These are phyloP conservation scores for Baronia brevicornis DNA, from an alignment of 2,888 invertebrate genomes.

Conservation along the genomic window DNA sequence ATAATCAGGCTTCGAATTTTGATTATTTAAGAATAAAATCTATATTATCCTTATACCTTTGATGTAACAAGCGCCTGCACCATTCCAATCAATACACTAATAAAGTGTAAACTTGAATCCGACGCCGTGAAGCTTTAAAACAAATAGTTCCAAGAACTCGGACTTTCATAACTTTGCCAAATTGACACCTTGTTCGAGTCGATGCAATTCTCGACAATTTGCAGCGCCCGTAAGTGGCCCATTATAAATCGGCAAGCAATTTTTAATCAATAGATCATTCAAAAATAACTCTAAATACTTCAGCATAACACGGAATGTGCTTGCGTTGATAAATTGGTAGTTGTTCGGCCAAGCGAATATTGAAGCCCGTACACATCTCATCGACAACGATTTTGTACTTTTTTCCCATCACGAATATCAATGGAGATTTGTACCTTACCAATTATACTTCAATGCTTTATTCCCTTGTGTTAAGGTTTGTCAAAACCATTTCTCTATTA, in stretches of 20 bases:
- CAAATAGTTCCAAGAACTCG: constrained; percentile 69
- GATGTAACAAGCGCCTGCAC: constrained; percentile 50
- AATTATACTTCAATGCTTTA: constrained; percentile 66
- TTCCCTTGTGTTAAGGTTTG: constrained; percentile 43
- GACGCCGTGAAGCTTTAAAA: constrained; percentile 56
- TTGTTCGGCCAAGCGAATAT: constrained; percentile 45
- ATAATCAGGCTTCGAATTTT: too few species aligned
- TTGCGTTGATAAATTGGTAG: constrained; percentile 23
- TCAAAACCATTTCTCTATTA: constrained; percentile 33
- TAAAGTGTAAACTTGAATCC: constrained; percentile 48
- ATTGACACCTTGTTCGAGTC: constrained; percentile 72
- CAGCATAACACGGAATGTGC: not conserved
- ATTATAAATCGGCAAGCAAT: constrained; percentile 53
- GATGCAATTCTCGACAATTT: constrained; percentile 69
- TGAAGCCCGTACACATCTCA: constrained; percentile 58
- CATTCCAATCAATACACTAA: constrained; percentile 49
- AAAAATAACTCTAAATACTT: constrained; percentile 17
- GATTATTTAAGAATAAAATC: too few species aligned
- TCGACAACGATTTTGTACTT: constrained; percentile 65
- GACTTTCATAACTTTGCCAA: constrained; percentile 72
- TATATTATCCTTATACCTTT: constrained; percentile 46
- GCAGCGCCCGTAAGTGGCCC: constrained; percentile 68
- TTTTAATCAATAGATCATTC: constrained; percentile 3
- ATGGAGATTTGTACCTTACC: constrained; percentile 70
- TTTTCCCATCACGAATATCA: constrained; percentile 74